Evolutionary conservation across 2,113 vertebrate genomes (phyloP).

Genomic region (Ovis aries): DNA sequence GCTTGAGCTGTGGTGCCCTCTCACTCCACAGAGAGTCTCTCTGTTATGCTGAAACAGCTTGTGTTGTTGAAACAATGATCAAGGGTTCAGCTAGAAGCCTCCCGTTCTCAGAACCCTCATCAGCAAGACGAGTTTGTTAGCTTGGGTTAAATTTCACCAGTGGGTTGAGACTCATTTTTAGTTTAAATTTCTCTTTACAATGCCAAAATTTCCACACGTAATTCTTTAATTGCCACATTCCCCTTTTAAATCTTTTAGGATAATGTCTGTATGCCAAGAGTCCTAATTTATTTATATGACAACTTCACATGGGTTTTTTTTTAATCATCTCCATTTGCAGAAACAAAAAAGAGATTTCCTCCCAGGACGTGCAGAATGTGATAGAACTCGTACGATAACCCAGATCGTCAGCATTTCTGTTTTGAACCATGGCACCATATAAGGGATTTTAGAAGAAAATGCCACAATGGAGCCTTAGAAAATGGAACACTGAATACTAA

Average conservation of each 20-base stretch:
- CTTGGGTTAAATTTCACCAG: neutral
- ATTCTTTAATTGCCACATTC: neutral
- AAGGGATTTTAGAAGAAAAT: neutral
- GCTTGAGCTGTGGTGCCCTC: neutral
- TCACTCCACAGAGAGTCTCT: neutral
- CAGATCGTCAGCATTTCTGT: neutral
- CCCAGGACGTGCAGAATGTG: neutral
- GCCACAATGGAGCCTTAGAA: neutral
- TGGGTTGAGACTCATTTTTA: neutral
- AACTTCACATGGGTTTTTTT: neutral
- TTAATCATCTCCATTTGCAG: neutral
- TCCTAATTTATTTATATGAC: neutral
- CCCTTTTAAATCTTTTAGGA: neutral
- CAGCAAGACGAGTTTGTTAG: neutral
- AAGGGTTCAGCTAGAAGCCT: neutral
- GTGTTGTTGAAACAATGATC: neutral
- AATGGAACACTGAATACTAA: neutral
- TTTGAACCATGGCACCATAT: accelerated
- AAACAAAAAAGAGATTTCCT: neutral
- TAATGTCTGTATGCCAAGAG: neutral
- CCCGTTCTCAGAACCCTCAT: neutral
- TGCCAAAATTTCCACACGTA: neutral
- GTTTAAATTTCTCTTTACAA: neutral
- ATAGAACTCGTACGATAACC: too few relatives aligned
- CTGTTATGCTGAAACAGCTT: neutral